Base-by-base conservation (phyloP, 2,113 vertebrate genomes). In the Gopherus flavomarginatus region DNA sequence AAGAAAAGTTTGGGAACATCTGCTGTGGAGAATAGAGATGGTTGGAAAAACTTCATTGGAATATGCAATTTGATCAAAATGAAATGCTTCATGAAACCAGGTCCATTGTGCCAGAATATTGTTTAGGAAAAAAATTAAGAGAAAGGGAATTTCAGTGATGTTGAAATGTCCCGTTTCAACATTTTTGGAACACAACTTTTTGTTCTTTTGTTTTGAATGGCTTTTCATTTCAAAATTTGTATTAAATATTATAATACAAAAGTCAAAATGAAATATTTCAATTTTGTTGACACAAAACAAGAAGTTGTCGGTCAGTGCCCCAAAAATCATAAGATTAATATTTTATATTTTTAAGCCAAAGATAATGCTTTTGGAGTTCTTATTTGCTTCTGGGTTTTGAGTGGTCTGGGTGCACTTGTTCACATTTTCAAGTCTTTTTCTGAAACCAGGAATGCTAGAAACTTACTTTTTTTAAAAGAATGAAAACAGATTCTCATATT, bases 1-100 rank as follows among this genome's bases (percentile, higher is more conserved):
- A 65, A 35, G 62, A 65, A 65, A 65, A 65, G 62, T 65, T 35
- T 65, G 62, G 62, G 14, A 65, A 35, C 62, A 16, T n/a, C 62
- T 35, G 62, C 31, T 65, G 14, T 27, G 65, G 69, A 92, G 11
- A 89, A 4, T 4, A 91, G 47, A 93, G 83, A 1, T 1, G 38
- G 89, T 57, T 1, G 0, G 35, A 80, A 79, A 94, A 86, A 21
- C 57, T 94, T 88, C 31, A 29, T 78, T 78, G 38, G 77, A 89
- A 85, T 93, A 75, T 94, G 3, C 0, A 19, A 5, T 94, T 3
- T 27, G 9, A 35, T 35, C 54, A 47, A 92, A 79, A 75, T 24
- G 38, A 75, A 88, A 95, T 72, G 35, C 88, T 90, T 89, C 38
- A 85, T 44, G 91, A 94, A 94, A 87, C 1, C 19, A 56, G 26